Conservation (phyloP, 2,888 invertebrate genomes). For the Hyalella azteca region DNA sequence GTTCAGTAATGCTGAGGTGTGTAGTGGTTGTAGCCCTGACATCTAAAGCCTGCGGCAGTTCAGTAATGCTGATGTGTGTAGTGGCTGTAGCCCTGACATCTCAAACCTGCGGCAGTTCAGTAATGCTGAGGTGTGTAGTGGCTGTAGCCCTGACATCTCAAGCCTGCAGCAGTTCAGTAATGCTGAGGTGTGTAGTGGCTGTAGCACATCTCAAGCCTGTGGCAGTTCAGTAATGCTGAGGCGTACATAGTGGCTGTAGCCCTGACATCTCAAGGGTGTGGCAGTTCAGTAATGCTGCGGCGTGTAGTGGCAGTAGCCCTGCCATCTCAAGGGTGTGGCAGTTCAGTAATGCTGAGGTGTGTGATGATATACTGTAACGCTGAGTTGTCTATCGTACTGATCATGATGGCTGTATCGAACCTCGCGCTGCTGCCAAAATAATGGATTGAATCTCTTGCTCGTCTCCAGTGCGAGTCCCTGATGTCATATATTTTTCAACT, state of each 20-base stretch:
- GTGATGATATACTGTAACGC: not conserved
- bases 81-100: too few species aligned
- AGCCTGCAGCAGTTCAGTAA: too few species aligned
- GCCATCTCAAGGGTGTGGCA: not conserved
- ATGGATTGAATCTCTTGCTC: not conserved
- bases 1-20: not conserved
- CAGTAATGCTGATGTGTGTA: too few species aligned
- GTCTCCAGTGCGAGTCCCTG: slow-evolving; percentile 3
- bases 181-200: too few species aligned
- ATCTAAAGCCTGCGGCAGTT: not conserved
- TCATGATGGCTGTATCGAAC: not conserved
- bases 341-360: not conserved
- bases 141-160: too few species aligned
- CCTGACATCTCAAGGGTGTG: not conserved
- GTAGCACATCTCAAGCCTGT: too few species aligned
- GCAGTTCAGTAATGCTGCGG: not conserved
- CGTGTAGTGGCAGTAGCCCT: too few species aligned
- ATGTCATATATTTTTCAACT: slow-evolving; percentile 24
- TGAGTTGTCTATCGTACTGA: not conserved
- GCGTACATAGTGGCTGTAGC: too few species aligned
- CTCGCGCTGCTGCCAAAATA: not conserved
- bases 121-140: too few species aligned
- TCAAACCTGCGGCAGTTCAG: too few species aligned
- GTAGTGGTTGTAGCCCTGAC: not conserved
- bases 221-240: too few species aligned